Conservation (phyloP, 2,888 invertebrate genomes). For the Bellardia bayeri region DNA sequence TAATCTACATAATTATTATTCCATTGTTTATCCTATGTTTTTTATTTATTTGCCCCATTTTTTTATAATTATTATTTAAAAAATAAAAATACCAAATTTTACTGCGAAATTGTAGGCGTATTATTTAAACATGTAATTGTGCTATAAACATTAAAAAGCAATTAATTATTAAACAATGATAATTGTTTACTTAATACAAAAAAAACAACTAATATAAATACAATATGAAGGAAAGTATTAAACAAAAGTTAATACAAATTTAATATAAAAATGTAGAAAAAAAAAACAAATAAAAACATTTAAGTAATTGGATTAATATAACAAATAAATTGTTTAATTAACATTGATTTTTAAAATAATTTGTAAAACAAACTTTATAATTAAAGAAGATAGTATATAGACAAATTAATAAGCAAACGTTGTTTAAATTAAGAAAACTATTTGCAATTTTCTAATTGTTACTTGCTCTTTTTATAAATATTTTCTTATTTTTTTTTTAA, state of each 20-base stretch:
- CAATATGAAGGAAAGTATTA: slow-evolving; percentile 24
- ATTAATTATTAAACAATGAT: slow-evolving; percentile 54
- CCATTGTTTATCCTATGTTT: slow-evolving; percentile 42
- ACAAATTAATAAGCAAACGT: too few species aligned
- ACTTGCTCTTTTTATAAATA: slow-evolving; percentile 19
- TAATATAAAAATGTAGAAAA: not conserved
- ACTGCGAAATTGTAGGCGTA: slow-evolving; percentile 54
- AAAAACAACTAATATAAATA: slow-evolving; percentile 14
- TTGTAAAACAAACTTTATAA: too few species aligned
- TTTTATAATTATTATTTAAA: slow-evolving; percentile 17
- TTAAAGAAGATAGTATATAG: too few species aligned
- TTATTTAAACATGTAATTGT: slow-evolving; percentile 41
- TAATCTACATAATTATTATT: slow-evolving; percentile 34
- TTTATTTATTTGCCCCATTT: slow-evolving; percentile 34
- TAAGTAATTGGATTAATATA: not conserved
- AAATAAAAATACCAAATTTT: slow-evolving; percentile 34
- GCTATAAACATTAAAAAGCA: slow-evolving; percentile 51
- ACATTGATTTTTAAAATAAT: too few species aligned
- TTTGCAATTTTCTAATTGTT: not conserved
- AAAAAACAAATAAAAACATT: slow-evolving; percentile 10
- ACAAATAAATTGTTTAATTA: too few species aligned
- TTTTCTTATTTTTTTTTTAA: not conserved
- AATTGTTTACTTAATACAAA: slow-evolving; percentile 30
- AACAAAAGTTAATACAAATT: slow-evolving; percentile 30
- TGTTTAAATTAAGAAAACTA: not conserved